Evolutionary conservation across 2,113 vertebrate species (phyloP).

Genomic region (Marmota flaviventris): DNA sequence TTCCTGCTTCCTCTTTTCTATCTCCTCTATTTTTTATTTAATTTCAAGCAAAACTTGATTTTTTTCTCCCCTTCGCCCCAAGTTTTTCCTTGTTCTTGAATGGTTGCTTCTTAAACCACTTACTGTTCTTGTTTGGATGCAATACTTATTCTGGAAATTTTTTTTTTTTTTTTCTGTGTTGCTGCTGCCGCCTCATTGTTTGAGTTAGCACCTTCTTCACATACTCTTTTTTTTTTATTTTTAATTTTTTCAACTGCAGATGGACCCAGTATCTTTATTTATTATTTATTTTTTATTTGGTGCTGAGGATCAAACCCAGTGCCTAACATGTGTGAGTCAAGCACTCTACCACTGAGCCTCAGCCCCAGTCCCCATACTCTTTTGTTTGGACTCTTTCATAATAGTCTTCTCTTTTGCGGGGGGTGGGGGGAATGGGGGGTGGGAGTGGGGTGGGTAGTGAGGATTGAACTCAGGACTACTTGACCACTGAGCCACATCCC

Average conservation of each 20-base stretch:
- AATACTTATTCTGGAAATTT: not conserved
- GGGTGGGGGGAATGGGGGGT: too few species aligned
- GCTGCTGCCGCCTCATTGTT: not conserved
- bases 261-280: not conserved
- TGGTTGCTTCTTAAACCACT: not conserved
- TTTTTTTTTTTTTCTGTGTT: not conserved
- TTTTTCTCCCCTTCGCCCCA: not conserved
- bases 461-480: too few species aligned
- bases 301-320: too few species aligned
- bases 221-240: not conserved
- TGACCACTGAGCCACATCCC: too few species aligned
- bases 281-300: too few species aligned
- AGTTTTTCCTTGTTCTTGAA: not conserved
- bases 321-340: too few species aligned
- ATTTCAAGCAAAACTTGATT: conserved; percentile 1
- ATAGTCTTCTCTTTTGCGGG: too few species aligned
- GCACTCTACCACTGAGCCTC: too few species aligned
- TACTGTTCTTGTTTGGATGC: not conserved
- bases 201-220: not conserved
- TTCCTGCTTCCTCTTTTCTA: not conserved
- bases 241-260: too few species aligned
- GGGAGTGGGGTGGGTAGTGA: too few species aligned
- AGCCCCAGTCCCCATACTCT: too few species aligned
- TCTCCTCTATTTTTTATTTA: not conserved
- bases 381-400: too few species aligned